Evolutionary conservation across 1,140 invertebrate species (phyloP).

Genomic region (Maniola jurtina): DNA sequence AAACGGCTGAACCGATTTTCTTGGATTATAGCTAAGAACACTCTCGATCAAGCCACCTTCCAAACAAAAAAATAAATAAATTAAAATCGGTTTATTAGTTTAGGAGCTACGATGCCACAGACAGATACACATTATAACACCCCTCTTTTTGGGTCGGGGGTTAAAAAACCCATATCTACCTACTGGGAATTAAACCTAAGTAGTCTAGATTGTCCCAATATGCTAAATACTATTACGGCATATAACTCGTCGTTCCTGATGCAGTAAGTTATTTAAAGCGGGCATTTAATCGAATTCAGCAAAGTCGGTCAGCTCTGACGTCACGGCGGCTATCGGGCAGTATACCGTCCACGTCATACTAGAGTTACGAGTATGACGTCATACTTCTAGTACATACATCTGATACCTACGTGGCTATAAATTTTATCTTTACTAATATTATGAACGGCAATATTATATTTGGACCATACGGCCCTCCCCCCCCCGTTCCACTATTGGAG

Average conservation of each 20-base stretch:
- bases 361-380: neutral
- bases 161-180: neutral
- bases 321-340: neutral
- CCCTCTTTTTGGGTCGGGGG: no score
- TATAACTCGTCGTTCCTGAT: neutral
- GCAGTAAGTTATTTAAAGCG: slow-evolving; percentile 1
- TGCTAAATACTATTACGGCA: neutral
- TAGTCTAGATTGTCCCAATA: neutral
- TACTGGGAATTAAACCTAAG: neutral
- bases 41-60: no score
- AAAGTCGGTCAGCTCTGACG: neutral
- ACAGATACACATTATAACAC: no score
- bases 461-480: no score
- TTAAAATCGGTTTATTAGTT: no score
- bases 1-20: no score
- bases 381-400: neutral
- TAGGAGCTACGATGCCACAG: no score
- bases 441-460: no score
- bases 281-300: slow-evolving; percentile 1
- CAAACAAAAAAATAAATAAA: no score
- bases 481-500: no score
- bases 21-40: no score
- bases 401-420: neutral
- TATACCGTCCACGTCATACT: slow-evolving; percentile 1
- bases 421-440: no score